phyloP scores from a whole-genome alignment of 1,140 invertebrate species.

The Drosophila insularis region DNA sequence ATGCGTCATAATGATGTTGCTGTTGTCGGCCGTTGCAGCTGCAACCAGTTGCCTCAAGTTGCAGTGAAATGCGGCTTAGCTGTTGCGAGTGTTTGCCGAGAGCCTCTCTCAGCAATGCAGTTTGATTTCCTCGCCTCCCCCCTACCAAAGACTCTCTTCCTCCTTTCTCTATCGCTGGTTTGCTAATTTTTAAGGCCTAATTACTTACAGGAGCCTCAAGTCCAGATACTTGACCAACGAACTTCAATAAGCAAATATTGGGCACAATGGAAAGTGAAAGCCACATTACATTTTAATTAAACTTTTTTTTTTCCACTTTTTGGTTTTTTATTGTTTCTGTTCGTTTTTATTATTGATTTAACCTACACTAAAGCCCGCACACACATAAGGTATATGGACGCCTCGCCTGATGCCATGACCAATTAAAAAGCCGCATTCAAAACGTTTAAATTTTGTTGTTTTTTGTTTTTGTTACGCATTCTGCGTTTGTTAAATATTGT shows the following conservation, averaged over 20 bases:
- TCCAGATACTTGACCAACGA: constrained; percentile 5
- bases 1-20: constrained; percentile 20
- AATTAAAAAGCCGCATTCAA: constrained; percentile 28
- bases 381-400: constrained; percentile 3
- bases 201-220: not conserved
- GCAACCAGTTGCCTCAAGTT: constrained; percentile 15
- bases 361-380: constrained; percentile 6
- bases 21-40: constrained; percentile 10
- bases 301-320: not conserved
- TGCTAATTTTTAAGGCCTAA: constrained; percentile 1
- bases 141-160: not conserved
- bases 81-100: not conserved
- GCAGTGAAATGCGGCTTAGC: constrained; percentile 12
- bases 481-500: constrained; percentile 15
- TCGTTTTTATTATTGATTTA: constrained; percentile 20
- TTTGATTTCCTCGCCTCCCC: not conserved
- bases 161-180: not conserved
- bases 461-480: constrained; percentile 28
- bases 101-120: constrained; percentile 14
- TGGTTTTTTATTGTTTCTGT: not conserved
- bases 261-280: constrained; percentile 22
- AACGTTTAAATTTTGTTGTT: constrained; percentile 10
- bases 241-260: constrained; percentile 16
- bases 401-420: constrained; percentile 24
- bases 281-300: constrained; percentile 22